Percentiles rank a stretch among this genome's conserved stretches.
These are phyloP conservation scores for Tympanoctomys barrerae DNA, from an alignment of 2,797 vertebrate genomes.

Conservation along the genomic window DNA sequence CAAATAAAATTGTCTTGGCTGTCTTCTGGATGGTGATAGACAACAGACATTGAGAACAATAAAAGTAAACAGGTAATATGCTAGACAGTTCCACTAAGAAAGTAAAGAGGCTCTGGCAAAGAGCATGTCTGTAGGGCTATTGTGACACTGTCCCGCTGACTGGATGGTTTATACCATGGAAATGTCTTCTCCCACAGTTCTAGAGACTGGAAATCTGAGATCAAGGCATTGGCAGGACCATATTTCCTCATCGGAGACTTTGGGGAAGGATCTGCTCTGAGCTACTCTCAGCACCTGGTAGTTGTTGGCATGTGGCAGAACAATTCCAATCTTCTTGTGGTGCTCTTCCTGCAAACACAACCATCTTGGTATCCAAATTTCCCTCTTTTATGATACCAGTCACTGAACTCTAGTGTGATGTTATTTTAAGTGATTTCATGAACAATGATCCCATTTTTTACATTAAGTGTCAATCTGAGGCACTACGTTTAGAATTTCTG, in stretches of 20 bases:
- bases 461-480: background rate
- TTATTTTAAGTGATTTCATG: background rate
- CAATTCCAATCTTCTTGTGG: background rate
- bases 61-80: background rate
- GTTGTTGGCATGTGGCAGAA: background rate
- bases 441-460: background rate
- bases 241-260: background rate
- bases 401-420: background rate
- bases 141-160: background rate
- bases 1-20: background rate
- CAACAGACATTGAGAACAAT: background rate
- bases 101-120: background rate
- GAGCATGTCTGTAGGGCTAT: background rate
- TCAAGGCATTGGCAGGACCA: background rate
- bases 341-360: background rate
- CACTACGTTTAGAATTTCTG: background rate
- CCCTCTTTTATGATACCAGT: background rate
- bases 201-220: background rate
- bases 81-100: background rate
- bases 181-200: background rate
- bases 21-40: background rate
- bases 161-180: background rate
- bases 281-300: background rate
- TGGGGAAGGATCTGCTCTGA: background rate
- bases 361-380: background rate